Percentiles rank a stretch among this genome's conserved stretches.
Evolutionary conservation across 2,113 vertebrate genomes (phyloP).

Genomic region (Orcinus orca): DNA sequence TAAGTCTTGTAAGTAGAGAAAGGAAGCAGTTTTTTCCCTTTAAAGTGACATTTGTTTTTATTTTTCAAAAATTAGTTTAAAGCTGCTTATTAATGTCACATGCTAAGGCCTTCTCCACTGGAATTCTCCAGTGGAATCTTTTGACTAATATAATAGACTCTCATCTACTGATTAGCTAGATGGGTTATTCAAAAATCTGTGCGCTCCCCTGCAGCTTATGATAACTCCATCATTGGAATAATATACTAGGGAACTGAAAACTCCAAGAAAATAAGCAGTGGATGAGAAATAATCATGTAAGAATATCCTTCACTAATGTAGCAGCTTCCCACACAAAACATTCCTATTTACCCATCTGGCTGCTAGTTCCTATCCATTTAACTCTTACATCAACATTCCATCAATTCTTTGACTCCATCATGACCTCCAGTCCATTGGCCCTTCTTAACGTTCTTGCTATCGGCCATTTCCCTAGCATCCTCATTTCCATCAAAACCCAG

Average conservation of each 20-base stretch:
- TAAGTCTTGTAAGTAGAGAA: background rate
- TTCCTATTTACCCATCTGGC: background rate
- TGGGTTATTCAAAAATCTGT: slow-evolving; percentile 46
- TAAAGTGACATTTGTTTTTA: slow-evolving; percentile 14
- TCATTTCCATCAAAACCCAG: slow-evolving; percentile 11
- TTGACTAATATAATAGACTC: background rate
- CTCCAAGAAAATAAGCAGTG: slow-evolving; percentile 42
- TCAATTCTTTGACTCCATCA: background rate
- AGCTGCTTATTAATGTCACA: background rate
- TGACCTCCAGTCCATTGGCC: background rate
- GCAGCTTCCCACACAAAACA: background rate
- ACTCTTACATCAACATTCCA: background rate
- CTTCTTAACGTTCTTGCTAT: background rate
- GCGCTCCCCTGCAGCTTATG: background rate
- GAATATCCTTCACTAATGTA: slow-evolving; percentile 30
- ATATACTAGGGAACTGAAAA: background rate
- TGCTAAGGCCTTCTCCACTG: background rate
- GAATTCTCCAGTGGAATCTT: slow-evolving; percentile 17
- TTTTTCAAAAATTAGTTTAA: slow-evolving; percentile 38
- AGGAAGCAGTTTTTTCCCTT: background rate
- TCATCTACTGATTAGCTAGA: background rate
- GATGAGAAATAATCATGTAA: background rate
- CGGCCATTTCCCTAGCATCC: background rate
- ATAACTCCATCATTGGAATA: background rate
- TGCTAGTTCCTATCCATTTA: background rate